Evolutionary conservation across 2,797 vertebrate genomes (phyloP), one percentile per base, ranked within the genome.

Genomic region (Sebastes kiyomatsui): DNA sequence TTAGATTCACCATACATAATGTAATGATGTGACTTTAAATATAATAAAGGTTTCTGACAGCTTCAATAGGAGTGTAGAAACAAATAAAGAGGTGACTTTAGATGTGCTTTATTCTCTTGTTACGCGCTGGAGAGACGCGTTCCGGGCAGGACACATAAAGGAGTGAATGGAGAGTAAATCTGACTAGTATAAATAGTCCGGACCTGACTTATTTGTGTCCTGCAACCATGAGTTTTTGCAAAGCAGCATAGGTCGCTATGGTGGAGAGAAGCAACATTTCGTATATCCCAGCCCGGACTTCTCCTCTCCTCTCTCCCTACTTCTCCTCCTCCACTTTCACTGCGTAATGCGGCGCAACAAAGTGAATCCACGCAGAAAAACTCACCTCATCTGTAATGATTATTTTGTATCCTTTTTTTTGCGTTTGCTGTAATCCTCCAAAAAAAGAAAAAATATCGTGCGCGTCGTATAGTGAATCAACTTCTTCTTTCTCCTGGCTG

Each of bases 351-450:
- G 79, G 67, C 71, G 82, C 69, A 80, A 81, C 77, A 91, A 88
- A 91, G 79, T 87, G 79, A 62, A 73, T 89, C 90, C 80, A 82
- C 80, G 75, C 11, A 67, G 79, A 72, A 87, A 95, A 87, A 95
- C 96, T 96, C 93, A 96, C 96, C 96, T 96, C 96, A 96, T 96
- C 87, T 80, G 95, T 88, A 93, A 82, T 28, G 71, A 28, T 84
- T 92, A 62, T 89, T 90, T 92, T 86, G 70, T 91, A 90, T 94
- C 91, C 82, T 80, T 88, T 68, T 71, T 79, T 87, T 69, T 68
- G 81, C 46, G 78, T 78, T 67, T 67, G 84, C 84, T 62, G 85
- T 93, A 94, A 93, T 93, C 89, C 87, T 6, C 9, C 62, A 60
- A 70, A 77, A 80, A 69, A 77, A 64, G 33, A 18, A 13, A 18